Evolutionary conservation across 2,797 vertebrate genomes (phyloP), one percentile per base, ranked within the genome.

Genomic region (Sebastiscus albofasciatus): DNA sequence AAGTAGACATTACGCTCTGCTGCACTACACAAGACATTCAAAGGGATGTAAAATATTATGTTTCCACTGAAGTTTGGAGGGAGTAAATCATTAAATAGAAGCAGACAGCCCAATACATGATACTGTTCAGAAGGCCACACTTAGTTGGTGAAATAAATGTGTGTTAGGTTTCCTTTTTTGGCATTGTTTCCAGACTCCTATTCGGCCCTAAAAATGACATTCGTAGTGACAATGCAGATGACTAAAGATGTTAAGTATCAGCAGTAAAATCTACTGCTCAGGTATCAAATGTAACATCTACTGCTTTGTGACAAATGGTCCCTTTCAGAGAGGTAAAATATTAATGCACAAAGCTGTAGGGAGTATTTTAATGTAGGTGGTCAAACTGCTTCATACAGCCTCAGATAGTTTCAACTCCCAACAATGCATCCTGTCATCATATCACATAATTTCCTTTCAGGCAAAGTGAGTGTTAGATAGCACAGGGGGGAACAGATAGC

Each of bases 31-130:
- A 79, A 80, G 72, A 83, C 72, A 73, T 83, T 77, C 72, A 84
- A 74, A 84, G 69, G 68, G 86, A 84, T 83, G 81, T 87, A 77
- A 90, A 91, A 90, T 85, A 86, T 91, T 89, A 84, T 86, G 89
- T 90, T 90, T 90, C 85, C 83, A 85, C 74, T 80, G 72, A 85
- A 73, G 88, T 90, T 87, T 87, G 68, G 34, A 84, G 58, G 52
- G 33, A 64, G 77, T 85, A 90, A 92, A 92, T 90, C 90, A 87
- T 87, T 85, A 67, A 80, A 81, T 66, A 79, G 74, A 84, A 81
- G 55, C 66, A 81, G 74, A 79, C 83, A 72, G 65, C 56, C 64
- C 65, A 77, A 27, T 49, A 74, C 66, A 67, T 79, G 84, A 89
- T 33, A 77, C 82, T 22, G 31, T 6, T 79, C 67, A 46, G 58